A percentile compares a stretch with the other conserved stretches of the same genome.
Conservation (phyloP, 2,888 invertebrate species). For the Pandemis corylana region DNA sequence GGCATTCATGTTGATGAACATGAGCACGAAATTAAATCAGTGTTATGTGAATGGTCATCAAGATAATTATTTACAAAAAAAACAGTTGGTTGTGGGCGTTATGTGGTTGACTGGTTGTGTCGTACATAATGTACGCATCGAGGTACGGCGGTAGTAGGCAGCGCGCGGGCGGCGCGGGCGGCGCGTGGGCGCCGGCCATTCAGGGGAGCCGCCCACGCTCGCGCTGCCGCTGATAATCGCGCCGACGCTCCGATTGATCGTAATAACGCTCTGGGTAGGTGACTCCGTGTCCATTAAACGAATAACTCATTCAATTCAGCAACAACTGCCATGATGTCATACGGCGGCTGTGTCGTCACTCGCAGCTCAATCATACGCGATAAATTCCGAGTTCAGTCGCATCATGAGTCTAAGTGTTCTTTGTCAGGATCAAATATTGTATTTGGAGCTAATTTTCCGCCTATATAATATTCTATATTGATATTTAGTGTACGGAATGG, state of each 20-base stretch:
- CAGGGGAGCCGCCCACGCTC: conserved; percentile 71
- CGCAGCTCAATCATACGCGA: conserved; percentile 5
- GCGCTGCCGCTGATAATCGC: conserved; percentile 45
- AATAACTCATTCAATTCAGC: conserved; percentile 40
- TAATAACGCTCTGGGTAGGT: conserved; percentile 48
- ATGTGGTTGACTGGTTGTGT: conserved; percentile 41
- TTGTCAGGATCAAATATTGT: not conserved
- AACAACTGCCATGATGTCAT: conserved; percentile 43
- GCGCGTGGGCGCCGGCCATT: conserved; percentile 67
- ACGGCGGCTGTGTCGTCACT: conserved; percentile 7
- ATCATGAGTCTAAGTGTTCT: conserved; percentile 11
- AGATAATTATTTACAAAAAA: conserved; percentile 60
- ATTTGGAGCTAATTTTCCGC: not conserved
- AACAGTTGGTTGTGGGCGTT: conserved; percentile 47
- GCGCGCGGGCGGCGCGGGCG: conserved; percentile 47
- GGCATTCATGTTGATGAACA: conserved; percentile 31
- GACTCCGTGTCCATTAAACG: conserved; percentile 40
- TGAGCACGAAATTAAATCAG: conserved; percentile 54
- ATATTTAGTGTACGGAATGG: no score
- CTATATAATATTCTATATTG: no score
- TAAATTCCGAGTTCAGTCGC: not conserved
- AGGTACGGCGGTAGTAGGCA: conserved; percentile 52
- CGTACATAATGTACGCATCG: conserved; percentile 49
- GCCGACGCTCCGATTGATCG: conserved; percentile 37
- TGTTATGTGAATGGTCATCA: conserved; percentile 59